Base-by-base conservation (phyloP, 30 jellyfish, hydroid and myxozoan genomes). In the Mastigias papua region DNA sequence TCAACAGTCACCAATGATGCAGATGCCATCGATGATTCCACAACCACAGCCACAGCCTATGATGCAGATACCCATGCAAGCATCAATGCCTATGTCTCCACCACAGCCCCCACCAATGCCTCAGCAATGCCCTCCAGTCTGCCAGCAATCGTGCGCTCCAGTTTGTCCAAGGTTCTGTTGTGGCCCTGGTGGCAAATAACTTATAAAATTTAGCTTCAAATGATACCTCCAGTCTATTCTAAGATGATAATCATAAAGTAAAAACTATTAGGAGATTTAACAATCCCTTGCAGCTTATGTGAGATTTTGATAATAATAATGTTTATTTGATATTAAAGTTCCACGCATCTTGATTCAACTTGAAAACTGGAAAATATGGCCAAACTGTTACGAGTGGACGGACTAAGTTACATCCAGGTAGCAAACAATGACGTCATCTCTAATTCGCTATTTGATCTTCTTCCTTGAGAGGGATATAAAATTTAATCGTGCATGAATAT, bases 151-250 rank as follows among this genome's bases (percentile, higher is more conserved):
- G 7, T 87, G 95, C 42, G 95, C 95, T 23, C 90, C 90, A 66
- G 95, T 87, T 27, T 87, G 95, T 86, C 95, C 95, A 33, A 35
- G 95, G 42, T 75, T 76, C 81, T 87, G 95, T 81, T 87, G 95
- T 46, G 95, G 95, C 23, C 95, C 95, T 6, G 95, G 95, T 16
- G 95, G 95, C 49, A 85, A 85, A 37, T 65, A 71, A 51, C 80
- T 2, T 5, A 54, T 10, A 54, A 42, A 8, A 42, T 42, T 8
- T 42, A 42, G 54, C 54, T 15, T 42, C 7, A 42, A 42, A 42
- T 15, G 13, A 4, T 42, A 0, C 13, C 54, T 42, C 13, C 13
- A 4, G 7, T 42, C 54, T 42, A 42, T 42, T 42, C 54, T 8
- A 42, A 42, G 13, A 4, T 42, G 54, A 15, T 42, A 42, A 15